These are phyloP conservation scores for Apostichopus japonicus DNA, from an alignment of 35 echinoderm and acorn worm genomes.

Conservation along the genomic window DNA sequence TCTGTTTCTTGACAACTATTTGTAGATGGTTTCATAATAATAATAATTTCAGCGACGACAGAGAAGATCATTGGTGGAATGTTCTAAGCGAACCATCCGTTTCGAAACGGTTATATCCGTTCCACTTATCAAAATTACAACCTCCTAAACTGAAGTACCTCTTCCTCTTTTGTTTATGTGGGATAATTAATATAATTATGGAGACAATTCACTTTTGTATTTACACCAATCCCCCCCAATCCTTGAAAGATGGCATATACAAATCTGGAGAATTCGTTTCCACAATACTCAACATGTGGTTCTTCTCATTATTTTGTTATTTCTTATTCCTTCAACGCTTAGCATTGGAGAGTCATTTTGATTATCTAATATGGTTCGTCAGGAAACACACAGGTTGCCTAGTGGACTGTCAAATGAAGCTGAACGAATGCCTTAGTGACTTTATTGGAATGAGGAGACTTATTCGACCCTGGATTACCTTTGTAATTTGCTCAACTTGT, in stretches of 20 bases:
- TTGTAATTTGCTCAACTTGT: background rate
- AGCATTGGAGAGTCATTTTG: background rate
- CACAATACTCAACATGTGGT: background rate
- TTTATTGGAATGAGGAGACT: background rate
- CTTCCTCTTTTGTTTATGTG: background rate
- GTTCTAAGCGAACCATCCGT: background rate
- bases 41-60: background rate
- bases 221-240: background rate
- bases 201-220: background rate
- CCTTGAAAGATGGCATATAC: background rate
- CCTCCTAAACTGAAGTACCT: background rate
- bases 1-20: conserved; percentile 15
- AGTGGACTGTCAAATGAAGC: background rate
- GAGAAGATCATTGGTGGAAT: conserved; percentile 16
- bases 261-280: background rate
- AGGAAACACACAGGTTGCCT: background rate
- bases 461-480: background rate
- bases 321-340: background rate
- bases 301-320: conserved; percentile 22
- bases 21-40: background rate
- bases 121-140: background rate
- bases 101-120: background rate
- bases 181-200: background rate
- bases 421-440: conserved; percentile 1
- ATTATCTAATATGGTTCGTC: conserved; percentile 4